Percentiles rank a stretch among this genome's conserved stretches.
Evolutionary conservation across 2,888 invertebrate species (phyloP).

Genomic region (Neuroscelio doddi): DNA sequence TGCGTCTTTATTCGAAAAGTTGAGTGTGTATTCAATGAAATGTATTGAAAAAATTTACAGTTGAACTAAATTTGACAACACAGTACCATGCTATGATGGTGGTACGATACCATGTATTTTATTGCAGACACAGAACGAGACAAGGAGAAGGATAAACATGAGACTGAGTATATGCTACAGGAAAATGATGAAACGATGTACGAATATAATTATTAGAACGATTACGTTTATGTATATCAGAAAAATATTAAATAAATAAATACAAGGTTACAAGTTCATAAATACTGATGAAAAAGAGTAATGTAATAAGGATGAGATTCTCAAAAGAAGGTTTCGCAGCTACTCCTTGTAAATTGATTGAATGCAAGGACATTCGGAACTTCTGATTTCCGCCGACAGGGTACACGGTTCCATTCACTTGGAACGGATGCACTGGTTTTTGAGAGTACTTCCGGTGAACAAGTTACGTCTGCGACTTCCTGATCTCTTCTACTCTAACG

Average conservation of each 20-base stretch:
- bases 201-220: conserved; percentile 57
- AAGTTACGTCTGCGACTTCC: conserved; percentile 28
- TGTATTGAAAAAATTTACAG: too few species aligned
- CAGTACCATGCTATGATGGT: neutral
- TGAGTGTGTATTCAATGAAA: too few species aligned
- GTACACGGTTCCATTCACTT: conserved; percentile 37
- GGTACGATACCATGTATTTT: conserved; percentile 38
- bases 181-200: conserved; percentile 68
- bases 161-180: conserved; percentile 65
- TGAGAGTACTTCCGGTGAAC: conserved; percentile 40
- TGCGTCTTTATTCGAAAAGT: too few species aligned
- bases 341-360: conserved; percentile 35
- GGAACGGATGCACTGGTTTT: conserved; percentile 32
- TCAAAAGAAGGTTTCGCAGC: conserved; percentile 14
- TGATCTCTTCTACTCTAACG: conserved; percentile 7
- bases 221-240: too few species aligned
- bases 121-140: conserved; percentile 68
- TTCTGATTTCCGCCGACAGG: conserved; percentile 23
- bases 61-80: too few species aligned
- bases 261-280: conserved; percentile 1
- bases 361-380: conserved; percentile 28
- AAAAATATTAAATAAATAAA: conserved; percentile 32
- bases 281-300: neutral
- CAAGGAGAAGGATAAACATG: conserved; percentile 68
- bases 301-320: conserved; percentile 20